phyloP scores from a whole-genome alignment of 2,113 vertebrate genomes.

The Tragelaphus buxtoni region DNA sequence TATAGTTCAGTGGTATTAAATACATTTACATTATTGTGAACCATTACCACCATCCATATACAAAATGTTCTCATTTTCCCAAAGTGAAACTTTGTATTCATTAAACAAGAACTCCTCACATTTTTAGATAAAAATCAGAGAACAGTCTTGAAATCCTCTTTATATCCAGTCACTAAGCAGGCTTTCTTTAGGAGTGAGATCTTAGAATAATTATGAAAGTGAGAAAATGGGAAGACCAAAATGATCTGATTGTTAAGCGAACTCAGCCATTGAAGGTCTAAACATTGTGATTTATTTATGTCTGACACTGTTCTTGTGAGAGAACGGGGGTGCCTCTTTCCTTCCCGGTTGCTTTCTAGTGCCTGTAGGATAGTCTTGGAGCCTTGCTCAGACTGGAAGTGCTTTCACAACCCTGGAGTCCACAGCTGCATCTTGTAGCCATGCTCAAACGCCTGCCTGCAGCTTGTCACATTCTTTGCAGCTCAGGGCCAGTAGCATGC shows the following conservation, averaged over 20 bases:
- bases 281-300: neutral
- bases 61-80: neutral
- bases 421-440: neutral
- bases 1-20: too few species aligned
- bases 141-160: neutral
- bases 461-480: neutral
- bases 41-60: neutral
- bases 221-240: neutral
- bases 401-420: neutral
- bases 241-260: neutral
- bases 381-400: too few species aligned
- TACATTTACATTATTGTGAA: neutral
- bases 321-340: neutral
- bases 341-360: neutral
- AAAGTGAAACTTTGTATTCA: neutral
- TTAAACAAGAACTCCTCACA: neutral
- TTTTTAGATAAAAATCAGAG: neutral
- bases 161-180: neutral
- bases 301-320: neutral
- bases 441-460: neutral
- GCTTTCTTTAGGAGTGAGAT: neutral
- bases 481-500: neutral
- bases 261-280: neutral
- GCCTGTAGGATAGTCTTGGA: neutral
- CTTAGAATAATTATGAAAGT: neutral